Evolutionary conservation across 2,113 vertebrate species (phyloP).

Genomic region (Scortum barcoo): DNA sequence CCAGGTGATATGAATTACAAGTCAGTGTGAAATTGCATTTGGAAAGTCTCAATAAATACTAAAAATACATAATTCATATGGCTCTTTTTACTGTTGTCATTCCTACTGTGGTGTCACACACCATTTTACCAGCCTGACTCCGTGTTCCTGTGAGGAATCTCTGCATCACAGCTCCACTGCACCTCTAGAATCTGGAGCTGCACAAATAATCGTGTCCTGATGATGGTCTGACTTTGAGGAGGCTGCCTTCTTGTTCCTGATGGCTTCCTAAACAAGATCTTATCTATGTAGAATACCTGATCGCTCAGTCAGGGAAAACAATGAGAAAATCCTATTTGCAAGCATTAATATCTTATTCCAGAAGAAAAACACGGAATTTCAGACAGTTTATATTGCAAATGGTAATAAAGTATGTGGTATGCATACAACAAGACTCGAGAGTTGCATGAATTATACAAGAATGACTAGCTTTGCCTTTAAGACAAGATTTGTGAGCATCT

Average conservation of each 20-base stretch:
- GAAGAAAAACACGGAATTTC: too few relatives aligned
- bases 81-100: slow-evolving; percentile 11
- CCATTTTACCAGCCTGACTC: slow-evolving; percentile 5
- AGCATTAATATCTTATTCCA: not conserved
- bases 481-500: not conserved
- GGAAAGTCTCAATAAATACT: slow-evolving; percentile 15
- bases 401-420: not conserved
- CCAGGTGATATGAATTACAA: slow-evolving; percentile 7
- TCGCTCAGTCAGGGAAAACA: slow-evolving; percentile 13
- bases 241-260: slow-evolving; percentile 17
- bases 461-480: not conserved
- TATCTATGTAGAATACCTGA: not conserved
- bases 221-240: slow-evolving; percentile 19
- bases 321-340: not conserved
- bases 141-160: slow-evolving; percentile 23
- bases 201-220: slow-evolving; percentile 18
- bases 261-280: slow-evolving; percentile 16
- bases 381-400: not conserved
- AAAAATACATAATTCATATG: slow-evolving; percentile 26
- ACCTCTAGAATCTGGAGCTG: slow-evolving; percentile 1
- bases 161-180: not conserved
- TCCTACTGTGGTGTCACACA: slow-evolving; percentile 19
- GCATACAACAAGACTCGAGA: not conserved
- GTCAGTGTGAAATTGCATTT: slow-evolving; percentile 41
- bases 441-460: not conserved